Evolutionary conservation across 1,140 invertebrate species (phyloP), one percentile per base, ranked within the genome.

Genomic region (Ruditapes philippinarum): DNA sequence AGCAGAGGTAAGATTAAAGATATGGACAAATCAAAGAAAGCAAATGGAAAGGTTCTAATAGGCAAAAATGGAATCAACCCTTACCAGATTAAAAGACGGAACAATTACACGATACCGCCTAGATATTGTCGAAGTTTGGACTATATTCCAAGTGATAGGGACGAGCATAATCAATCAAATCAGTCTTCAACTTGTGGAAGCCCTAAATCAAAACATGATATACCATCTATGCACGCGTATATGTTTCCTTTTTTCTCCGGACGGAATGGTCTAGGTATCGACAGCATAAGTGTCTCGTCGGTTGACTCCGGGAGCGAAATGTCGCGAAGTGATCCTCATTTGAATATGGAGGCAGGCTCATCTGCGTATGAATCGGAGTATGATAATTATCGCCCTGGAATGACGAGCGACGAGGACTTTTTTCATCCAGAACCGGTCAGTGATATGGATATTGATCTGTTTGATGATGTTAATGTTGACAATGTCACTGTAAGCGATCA

Each of bases 341-440:
- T 95, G 11, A 94, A 95, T 79, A 91, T 92, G 33, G 95, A 95
- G 70, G 94, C 93, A 0, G 89, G 94, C n/a, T 95, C 95, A 22
- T 90, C 93, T 12, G 95, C 95, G 88, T 98, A 98, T 95, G 98
- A 98, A 96, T 98, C 97, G 1, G 98, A 98, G 93, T 98, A 98
- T 94, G 97, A 97, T 92, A 97, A 97, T 94, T 97, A 95, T 82
- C 89, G 95, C 40, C 95, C 95, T 0, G 95, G 95, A 9, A 94
- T 95, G 93, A 92, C 92, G 12, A 95, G 95, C 89, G 92, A 93
- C 83, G 94, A 95, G 9, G 95, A 96, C 91, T 95, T 95, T 51
- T 96, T 95, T 93, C 92, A 95, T 40, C 93, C 93, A 31, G 96
- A 95, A 80, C 94, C 94, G 7, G 90, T 95, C 25, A 96, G 95